phyloP scores from a whole-genome alignment of 1,140 invertebrate species.

The Drosophila quadrilineata region DNA sequence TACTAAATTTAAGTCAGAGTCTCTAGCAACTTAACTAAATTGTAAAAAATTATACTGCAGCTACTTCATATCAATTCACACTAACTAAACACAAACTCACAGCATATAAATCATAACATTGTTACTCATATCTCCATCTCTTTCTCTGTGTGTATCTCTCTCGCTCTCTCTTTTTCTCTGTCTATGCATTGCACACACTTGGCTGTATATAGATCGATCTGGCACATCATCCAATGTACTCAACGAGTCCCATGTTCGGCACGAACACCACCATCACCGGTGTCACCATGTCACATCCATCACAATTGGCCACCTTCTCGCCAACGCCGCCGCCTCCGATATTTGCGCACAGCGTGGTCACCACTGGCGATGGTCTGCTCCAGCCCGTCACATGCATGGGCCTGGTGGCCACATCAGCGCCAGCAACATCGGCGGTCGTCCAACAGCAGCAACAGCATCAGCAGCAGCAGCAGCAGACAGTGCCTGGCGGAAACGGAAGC shows the following conservation, averaged over 20 bases:
- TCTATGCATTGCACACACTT: not conserved
- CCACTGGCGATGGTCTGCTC: conserved; percentile 67
- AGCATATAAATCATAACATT: conserved; percentile 52
- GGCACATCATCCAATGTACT: conserved; percentile 81
- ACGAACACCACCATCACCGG: conserved; percentile 78
- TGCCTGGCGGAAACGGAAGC: conserved; percentile 55
- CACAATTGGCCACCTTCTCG: conserved; percentile 80
- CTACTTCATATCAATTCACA: not conserved
- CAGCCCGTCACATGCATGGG: conserved; percentile 70
- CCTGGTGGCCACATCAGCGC: conserved; percentile 67
- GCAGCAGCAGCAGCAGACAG: conserved; percentile 37
- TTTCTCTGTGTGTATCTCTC: not conserved
- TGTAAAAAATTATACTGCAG: not conserved
- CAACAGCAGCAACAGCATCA: conserved; percentile 46
- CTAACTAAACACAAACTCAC: not conserved
- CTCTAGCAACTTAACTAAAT: no score
- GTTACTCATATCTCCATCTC: not conserved
- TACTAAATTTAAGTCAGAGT: no score
- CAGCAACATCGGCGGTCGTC: conserved; percentile 35
- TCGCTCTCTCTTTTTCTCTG: not conserved
- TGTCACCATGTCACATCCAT: conserved; percentile 81
- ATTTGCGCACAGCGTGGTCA: conserved; percentile 76
- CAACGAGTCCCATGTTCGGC: conserved; percentile 80
- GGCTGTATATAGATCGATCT: conserved; percentile 80
- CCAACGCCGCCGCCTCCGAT: conserved; percentile 76